Evolutionary conservation across 2,113 vertebrate species (phyloP).

Genomic region (Excalfactoria chinensis): DNA sequence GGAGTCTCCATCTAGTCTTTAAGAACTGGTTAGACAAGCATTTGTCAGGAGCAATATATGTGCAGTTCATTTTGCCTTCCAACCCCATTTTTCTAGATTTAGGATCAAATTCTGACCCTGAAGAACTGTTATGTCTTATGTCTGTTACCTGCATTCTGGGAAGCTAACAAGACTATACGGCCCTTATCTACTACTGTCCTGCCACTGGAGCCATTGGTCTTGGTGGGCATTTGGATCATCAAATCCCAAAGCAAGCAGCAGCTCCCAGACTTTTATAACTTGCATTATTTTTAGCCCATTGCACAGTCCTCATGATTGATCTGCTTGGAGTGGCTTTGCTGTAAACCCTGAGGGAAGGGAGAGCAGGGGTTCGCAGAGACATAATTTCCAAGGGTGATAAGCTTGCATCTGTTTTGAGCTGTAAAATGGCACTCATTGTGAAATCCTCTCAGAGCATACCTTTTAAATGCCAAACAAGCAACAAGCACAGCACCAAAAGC

Average conservation of each 20-base stretch:
- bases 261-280: constrained; percentile 63
- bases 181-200: background rate
- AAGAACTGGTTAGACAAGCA: constrained; percentile 8
- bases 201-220: constrained; percentile 11
- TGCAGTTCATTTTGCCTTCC: constrained; percentile 17
- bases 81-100: constrained; percentile 1
- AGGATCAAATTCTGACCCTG: background rate
- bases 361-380: constrained; percentile 37
- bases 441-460: constrained; percentile 71
- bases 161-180: background rate
- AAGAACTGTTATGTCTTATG: background rate
- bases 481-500: constrained; percentile 64
- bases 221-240: constrained; percentile 30
- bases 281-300: constrained; percentile 77
- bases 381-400: constrained; percentile 69
- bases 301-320: constrained; percentile 69
- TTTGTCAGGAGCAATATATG: background rate
- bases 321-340: constrained; percentile 45
- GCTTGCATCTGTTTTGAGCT: constrained; percentile 71
- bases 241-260: constrained; percentile 48
- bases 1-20: background rate
- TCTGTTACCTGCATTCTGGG: background rate
- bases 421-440: constrained; percentile 74
- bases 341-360: constrained; percentile 38
- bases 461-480: constrained; percentile 73